Evolutionary conservation across 2,888 invertebrate species (phyloP).

Genomic region (Drosophila prolongata): DNA sequence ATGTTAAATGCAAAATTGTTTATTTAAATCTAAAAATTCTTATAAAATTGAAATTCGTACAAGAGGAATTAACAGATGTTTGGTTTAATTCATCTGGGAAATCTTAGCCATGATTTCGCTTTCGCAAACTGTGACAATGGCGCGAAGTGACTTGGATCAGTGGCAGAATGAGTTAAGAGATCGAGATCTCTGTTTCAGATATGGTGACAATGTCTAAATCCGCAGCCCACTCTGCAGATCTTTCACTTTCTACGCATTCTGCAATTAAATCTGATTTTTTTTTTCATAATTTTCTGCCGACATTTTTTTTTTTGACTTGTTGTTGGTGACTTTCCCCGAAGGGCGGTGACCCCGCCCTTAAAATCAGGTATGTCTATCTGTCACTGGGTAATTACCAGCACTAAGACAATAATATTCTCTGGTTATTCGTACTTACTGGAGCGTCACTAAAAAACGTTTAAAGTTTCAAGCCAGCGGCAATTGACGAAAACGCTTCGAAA

Average conservation of each 20-base stretch:
- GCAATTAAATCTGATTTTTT: constrained; percentile 48
- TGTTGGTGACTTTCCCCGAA: constrained; percentile 36
- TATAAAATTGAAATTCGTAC: too few species aligned
- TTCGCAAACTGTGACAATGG: constrained; percentile 2
- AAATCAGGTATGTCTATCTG: constrained; percentile 46
- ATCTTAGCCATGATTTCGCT: neutral
- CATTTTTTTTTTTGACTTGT: neutral
- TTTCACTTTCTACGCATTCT: constrained; percentile 70
- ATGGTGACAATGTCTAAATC: constrained; percentile 13
- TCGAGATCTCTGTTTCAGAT: constrained; percentile 19
- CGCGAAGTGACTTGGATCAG: constrained; percentile 1
- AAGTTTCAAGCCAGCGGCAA: constrained; percentile 51
- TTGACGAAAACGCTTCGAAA: constrained; percentile 22
- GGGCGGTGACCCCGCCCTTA: constrained; percentile 18
- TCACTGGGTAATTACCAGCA: constrained; percentile 42
- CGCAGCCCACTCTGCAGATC: constrained; percentile 25
- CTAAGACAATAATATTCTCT: constrained; percentile 35
- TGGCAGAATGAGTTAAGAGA: neutral
- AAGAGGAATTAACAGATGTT: too few species aligned
- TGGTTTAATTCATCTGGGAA: too few species aligned
- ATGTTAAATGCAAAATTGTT: too few species aligned
- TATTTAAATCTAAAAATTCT: too few species aligned
- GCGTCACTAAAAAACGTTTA: constrained; percentile 71
- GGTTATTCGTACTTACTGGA: constrained; percentile 55
- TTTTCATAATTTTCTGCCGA: constrained; percentile 37